A percentile compares a stretch with the other conserved stretches of the same genome.
phyloP scores from a whole-genome alignment of 2,888 invertebrate genomes.

The Drosophila diplacantha region DNA sequence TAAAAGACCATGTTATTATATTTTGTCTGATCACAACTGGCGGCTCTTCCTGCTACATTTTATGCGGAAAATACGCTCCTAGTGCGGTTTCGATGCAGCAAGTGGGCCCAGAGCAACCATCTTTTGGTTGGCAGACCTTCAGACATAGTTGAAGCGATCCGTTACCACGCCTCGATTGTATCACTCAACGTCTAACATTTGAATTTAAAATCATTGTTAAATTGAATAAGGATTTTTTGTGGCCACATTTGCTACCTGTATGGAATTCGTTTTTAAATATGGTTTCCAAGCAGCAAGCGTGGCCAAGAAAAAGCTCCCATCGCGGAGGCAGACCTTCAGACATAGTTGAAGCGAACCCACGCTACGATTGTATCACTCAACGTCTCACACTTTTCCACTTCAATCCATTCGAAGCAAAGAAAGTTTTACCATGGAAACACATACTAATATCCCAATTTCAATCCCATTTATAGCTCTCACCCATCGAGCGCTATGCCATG shows the following conservation, averaged over 20 bases:
- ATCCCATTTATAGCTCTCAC: conserved; percentile 83
- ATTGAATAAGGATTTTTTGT: neutral
- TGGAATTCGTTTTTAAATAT: conserved; percentile 14
- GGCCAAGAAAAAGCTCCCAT: conserved; percentile 53
- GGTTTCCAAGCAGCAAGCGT: conserved; percentile 35
- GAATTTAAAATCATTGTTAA: neutral
- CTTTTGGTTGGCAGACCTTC: conserved; percentile 59
- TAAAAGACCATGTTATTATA: no score
- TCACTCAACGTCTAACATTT: conserved; percentile 76
- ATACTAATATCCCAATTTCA: neutral
- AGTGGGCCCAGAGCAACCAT: conserved; percentile 52
- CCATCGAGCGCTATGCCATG: conserved; percentile 97
- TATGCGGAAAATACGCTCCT: conserved; percentile 4
- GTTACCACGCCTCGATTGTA: conserved; percentile 73
- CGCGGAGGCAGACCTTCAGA: conserved; percentile 71
- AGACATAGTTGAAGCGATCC: conserved; percentile 76
- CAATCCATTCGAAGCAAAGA: no score
- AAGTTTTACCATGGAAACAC: neutral
- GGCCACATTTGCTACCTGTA: conserved; percentile 40
- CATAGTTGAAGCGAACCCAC: conserved; percentile 75
- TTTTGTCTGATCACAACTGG: neutral
- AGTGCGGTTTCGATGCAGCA: conserved; percentile 33
- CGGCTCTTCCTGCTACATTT: conserved; percentile 36
- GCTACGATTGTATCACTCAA: conserved; percentile 77
- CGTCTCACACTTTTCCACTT: conserved; percentile 63